These are phyloP conservation scores for Allolobophora icterica DNA, from an alignment of 2,888 invertebrate genomes.

Conservation along the genomic window DNA sequence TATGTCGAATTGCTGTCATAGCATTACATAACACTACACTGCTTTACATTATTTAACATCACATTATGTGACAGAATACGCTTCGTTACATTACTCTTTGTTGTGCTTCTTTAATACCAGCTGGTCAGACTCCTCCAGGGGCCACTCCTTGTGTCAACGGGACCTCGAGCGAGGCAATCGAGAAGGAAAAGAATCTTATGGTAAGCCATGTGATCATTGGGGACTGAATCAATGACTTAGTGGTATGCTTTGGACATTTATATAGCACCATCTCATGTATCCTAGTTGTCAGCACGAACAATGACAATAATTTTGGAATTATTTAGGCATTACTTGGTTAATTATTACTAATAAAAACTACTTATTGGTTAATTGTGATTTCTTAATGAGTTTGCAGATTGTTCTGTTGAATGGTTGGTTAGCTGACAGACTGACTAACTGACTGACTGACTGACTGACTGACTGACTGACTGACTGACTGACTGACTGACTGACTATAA, in stretches of 20 bases:
- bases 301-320: not conserved
- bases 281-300: not conserved
- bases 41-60: not conserved
- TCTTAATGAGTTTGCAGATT: not conserved
- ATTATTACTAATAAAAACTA: not conserved
- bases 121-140: not conserved
- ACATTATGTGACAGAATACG: too few species aligned
- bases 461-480: too few species aligned
- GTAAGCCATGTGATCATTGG: not conserved
- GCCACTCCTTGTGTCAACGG: not conserved
- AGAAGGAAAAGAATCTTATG: not conserved
- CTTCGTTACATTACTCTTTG: not conserved
- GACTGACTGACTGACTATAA: too few species aligned
- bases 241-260: not conserved
- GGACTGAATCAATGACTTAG: not conserved
- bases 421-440: not conserved
- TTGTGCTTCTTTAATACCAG: not conserved
- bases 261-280: not conserved
- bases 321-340: not conserved
- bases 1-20: too few species aligned
- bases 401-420: not conserved
- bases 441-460: too few species aligned
- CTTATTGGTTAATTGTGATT: not conserved
- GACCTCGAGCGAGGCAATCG: not conserved
- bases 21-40: not conserved